A percentile compares a stretch with the other conserved stretches of the same genome.
Conservation (phyloP, 1,140 invertebrate species). For the Lordiphosa clarofinis region DNA sequence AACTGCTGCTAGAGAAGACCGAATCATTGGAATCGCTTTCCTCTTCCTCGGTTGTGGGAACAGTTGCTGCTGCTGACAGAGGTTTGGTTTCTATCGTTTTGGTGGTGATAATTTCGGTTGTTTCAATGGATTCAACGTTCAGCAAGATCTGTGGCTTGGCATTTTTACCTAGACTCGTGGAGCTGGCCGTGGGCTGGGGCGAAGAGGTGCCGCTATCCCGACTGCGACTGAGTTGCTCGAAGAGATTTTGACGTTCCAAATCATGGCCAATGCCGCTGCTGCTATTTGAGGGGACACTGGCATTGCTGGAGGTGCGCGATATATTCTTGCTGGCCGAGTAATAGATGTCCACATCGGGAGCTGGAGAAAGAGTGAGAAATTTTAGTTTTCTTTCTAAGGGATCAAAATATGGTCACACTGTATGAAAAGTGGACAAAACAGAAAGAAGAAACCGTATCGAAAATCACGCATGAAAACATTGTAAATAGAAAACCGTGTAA, state of each 20-base stretch:
- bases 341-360: conserved; percentile 69
- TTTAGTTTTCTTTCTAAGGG: too few species aligned
- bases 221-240: conserved; percentile 59
- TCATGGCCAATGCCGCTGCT: conserved; percentile 66
- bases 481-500: too few species aligned
- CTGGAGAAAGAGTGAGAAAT: conserved; percentile 8
- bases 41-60: conserved; percentile 52
- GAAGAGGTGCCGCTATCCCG: conserved; percentile 79
- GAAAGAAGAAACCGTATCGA: too few species aligned
- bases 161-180: conserved; percentile 47
- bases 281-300: conserved; percentile 72
- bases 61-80: conserved; percentile 13
- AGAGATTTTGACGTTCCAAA: conserved; percentile 45
- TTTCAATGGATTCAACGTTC: conserved; percentile 74
- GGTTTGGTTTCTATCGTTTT: conserved; percentile 68
- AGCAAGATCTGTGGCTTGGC: conserved; percentile 62
- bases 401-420: too few species aligned
- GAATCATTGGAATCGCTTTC: conserved; percentile 79
- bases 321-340: conserved; percentile 72
- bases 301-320: conserved; percentile 75
- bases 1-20: conserved; percentile 77
- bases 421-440: too few species aligned
- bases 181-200: conserved; percentile 56
- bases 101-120: conserved; percentile 75
- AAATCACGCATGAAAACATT: too few species aligned